Evolutionary conservation across 1,140 invertebrate species (phyloP), one percentile per base, ranked within the genome.

Genomic region (Lutraria rhynchaena): DNA sequence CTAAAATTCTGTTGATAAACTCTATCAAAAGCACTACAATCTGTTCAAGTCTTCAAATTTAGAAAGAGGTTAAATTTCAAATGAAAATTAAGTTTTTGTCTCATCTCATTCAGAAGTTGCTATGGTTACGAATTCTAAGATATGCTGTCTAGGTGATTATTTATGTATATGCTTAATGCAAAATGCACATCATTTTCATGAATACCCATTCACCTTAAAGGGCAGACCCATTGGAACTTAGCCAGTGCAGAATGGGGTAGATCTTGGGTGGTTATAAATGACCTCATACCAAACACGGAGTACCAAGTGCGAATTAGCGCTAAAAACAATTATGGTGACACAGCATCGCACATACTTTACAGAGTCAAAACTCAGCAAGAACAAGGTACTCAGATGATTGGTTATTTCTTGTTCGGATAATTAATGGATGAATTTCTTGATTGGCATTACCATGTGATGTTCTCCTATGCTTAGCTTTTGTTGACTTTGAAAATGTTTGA

Each of bases 321-420:
- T 41, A 77, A 82, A 78, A 84, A 84, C 65, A 82, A 84, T 51
- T 71, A 73, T 74, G 83, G 83, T 49, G 73, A 78, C 63, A 77
- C 67, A 65, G 78, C 78, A 46, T 77, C 80, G 27, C 81, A 78
- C 37, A 84, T 67, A 44, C 57, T 75, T 3, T 82, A 82, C 60
- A 65, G 73, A 11, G 74, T 84, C 7, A 77, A 77, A 69, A 84
- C 83, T 41, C 73, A 84, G 31, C 55, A 63, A n/a, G 46, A 63
- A 58, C 58, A 84, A 77, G 77, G 83, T 84, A 81, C 41, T 60
- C 55, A 70, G 9, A 44, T 33, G 0, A 15, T 29, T 35, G 24
- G 22, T 53, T 22, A 31, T 44, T 3, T 24, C 27, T 5, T 29
- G 41, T 29, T 35, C 9, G 15, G 27, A 33, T 11, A 31, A 37